Percentiles rank a stretch among this genome's conserved stretches.
phyloP scores from a whole-genome alignment of 1,140 invertebrate genomes.

The Riptortus pedestris region DNA sequence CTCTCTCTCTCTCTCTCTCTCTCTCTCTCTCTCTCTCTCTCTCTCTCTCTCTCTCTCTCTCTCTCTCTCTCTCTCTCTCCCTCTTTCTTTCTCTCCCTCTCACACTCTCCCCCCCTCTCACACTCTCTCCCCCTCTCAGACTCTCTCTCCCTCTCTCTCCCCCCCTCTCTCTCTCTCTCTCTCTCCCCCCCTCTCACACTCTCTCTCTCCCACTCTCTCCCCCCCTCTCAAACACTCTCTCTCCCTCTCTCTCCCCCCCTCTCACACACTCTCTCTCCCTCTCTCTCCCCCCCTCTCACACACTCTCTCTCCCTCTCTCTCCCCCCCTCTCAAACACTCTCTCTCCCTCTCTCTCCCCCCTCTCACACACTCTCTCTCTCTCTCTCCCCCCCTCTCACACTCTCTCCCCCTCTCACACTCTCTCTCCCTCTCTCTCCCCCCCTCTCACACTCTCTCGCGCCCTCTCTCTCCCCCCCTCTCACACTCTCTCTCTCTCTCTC shows the following conservation, averaged over 20 bases:
- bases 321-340: too few species aligned
- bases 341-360: too few species aligned
- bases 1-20: conserved; percentile 32
- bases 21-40: conserved; percentile 12
- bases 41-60: conserved; percentile 2
- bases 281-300: too few species aligned
- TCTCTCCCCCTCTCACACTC: too few species aligned
- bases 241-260: neutral
- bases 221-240: neutral
- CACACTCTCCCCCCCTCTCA: conserved; percentile 26
- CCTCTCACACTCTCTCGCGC: too few species aligned
- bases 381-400: too few species aligned
- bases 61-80: conserved; percentile 9
- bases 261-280: too few species aligned
- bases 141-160: conserved; percentile 39
- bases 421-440: too few species aligned
- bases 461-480: too few species aligned
- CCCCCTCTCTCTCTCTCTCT: conserved; percentile 17
- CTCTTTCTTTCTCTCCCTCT: conserved; percentile 5
- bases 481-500: too few species aligned
- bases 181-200: neutral
- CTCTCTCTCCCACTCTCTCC: neutral
- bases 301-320: too few species aligned
- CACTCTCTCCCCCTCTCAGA: conserved; percentile 35
- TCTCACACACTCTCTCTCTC: too few species aligned